Percentiles rank a stretch among this genome's conserved stretches.
Conservation (phyloP, 2,113 vertebrate genomes). For the Fregata magnificens region DNA sequence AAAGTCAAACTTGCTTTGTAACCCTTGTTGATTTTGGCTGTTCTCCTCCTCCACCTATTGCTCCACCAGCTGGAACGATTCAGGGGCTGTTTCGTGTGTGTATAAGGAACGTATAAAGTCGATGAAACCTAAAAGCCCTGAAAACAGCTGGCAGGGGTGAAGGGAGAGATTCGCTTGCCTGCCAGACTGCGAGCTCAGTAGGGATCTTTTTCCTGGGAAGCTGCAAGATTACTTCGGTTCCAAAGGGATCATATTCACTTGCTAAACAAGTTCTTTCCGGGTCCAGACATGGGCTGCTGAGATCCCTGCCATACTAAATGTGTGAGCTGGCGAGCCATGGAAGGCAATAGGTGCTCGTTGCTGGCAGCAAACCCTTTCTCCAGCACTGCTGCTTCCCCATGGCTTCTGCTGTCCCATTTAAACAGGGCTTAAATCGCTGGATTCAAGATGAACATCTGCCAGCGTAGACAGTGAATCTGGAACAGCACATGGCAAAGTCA, state of each 20-base stretch:
- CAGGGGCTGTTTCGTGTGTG: neutral
- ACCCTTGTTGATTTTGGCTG: conserved; percentile 56
- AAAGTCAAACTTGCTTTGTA: neutral
- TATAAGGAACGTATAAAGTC: neutral
- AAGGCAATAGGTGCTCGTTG: neutral
- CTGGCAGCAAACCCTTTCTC: neutral
- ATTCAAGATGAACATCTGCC: neutral
- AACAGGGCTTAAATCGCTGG: neutral
- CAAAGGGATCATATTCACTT: neutral
- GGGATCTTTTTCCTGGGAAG: neutral
- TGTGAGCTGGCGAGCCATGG: rapidly evolving
- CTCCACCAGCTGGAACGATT: conserved; percentile 14
- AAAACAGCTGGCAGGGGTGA: neutral
- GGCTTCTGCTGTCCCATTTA: neutral
- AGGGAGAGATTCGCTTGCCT: neutral
- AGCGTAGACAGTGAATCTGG: neutral
- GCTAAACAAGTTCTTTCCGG: neutral
- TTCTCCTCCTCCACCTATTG: conserved; percentile 19
- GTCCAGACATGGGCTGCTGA: neutral
- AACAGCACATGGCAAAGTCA: neutral
- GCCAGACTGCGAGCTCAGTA: neutral
- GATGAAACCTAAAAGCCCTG: neutral
- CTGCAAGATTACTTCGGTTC: neutral
- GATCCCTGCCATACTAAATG: neutral
- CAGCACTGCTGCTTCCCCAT: neutral